Evolutionary conservation across 2,888 invertebrate species (phyloP).

Genomic region (Ochropacha duplaris): DNA sequence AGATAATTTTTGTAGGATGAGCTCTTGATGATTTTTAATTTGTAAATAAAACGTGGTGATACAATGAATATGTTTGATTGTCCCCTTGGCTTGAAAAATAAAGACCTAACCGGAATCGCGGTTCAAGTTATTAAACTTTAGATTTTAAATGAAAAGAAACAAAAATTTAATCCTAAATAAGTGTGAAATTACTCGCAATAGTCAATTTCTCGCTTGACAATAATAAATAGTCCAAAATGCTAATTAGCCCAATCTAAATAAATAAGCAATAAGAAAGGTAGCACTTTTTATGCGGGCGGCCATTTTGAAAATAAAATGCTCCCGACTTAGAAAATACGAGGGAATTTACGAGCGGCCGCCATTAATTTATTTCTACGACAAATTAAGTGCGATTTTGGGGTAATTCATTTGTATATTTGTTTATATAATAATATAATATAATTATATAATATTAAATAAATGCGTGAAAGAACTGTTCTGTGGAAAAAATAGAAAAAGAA

Average conservation of each 20-base stretch:
- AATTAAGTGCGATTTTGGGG: not conserved
- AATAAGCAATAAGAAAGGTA: slow-evolving; percentile 48
- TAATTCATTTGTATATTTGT: slow-evolving; percentile 7
- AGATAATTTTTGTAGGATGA: not conserved
- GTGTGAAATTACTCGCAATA: slow-evolving; percentile 7
- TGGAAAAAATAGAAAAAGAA: not conserved
- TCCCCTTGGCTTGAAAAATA: too few relatives aligned
- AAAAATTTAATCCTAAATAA: not conserved
- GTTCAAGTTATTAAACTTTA: too few relatives aligned
- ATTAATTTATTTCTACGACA: not conserved
- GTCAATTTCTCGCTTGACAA: slow-evolving; percentile 11
- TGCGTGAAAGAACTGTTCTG: not conserved
- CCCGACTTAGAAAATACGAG: slow-evolving; percentile 10
- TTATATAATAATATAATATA: not conserved
- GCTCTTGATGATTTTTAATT: too few relatives aligned
- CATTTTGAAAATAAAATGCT: slow-evolving; percentile 26
- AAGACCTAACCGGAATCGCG: too few relatives aligned
- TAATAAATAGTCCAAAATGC: slow-evolving; percentile 36
- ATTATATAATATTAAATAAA: too few relatives aligned
- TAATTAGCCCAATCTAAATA: slow-evolving; percentile 59
- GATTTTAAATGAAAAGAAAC: too few relatives aligned
- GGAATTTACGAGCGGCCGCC: slow-evolving; percentile 21
- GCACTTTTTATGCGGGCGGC: slow-evolving; percentile 31
- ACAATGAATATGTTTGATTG: too few relatives aligned
- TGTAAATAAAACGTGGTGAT: too few relatives aligned